phyloP scores from a whole-genome alignment of 2,888 invertebrate species.

The Trachelus iudaicus region DNA sequence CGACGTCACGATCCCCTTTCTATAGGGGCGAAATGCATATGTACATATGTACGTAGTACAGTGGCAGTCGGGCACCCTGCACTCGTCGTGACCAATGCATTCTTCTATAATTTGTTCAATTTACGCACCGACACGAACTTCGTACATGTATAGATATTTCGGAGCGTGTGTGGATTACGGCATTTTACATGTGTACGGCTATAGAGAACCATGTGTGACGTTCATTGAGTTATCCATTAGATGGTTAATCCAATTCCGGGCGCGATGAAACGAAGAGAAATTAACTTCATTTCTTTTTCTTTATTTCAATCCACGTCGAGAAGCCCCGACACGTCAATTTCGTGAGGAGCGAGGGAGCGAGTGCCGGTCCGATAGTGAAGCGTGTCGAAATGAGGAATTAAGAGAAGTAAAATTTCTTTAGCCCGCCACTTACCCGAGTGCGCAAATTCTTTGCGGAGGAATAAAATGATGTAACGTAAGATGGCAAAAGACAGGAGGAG shows the following conservation, averaged over 20 bases:
- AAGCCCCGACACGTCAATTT: background rate
- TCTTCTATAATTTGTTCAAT: slow-evolving; percentile 64
- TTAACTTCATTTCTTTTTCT: background rate
- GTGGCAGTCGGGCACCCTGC: slow-evolving; percentile 42
- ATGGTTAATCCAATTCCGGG: slow-evolving; percentile 56
- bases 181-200: background rate
- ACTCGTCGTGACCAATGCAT: slow-evolving; percentile 50
- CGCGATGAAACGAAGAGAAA: background rate
- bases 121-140: slow-evolving; percentile 57
- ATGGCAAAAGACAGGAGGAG: background rate
- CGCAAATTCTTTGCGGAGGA: background rate
- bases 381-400: background rate
- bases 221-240: slow-evolving; percentile 60
- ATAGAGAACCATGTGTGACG: slow-evolving; percentile 25
- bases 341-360: background rate
- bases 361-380: background rate
- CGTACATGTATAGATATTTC: slow-evolving; percentile 22
- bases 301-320: background rate
- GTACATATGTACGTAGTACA: slow-evolving; percentile 18
- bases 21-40: background rate
- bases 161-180: background rate
- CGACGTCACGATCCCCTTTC: background rate
- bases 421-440: background rate
- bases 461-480: background rate
- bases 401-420: background rate